Base-by-base conservation (phyloP, 2,113 vertebrate genomes). In the Oceanodroma tethys region DNA sequence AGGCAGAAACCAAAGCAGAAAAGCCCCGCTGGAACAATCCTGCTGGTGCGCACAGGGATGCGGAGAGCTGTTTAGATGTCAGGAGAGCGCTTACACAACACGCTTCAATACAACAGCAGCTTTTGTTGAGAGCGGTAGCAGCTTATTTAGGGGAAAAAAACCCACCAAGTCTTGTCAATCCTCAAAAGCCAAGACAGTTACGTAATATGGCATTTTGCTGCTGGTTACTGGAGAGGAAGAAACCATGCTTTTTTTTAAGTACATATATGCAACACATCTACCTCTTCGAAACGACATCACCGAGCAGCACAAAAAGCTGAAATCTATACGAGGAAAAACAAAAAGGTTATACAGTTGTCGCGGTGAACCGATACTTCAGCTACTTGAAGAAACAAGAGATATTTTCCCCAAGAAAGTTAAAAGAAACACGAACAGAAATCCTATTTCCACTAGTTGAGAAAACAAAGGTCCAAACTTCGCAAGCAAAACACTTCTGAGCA, bases 251-350 rank as follows among this genome's bases (percentile, higher is more conserved):
- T 59, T 16, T 13, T 21, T 81, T 56, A 72, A 93, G 95, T 92
- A 94, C 74, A 92, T 19, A 65, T 36, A 88, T 30, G 65, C 78
- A 88, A 76, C 36, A 36, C 55, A 32, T 88, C 97, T 98, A 98
- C 97, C 97, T 98, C 97, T 98, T 92, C 89, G n/a, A 68, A 94
- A 38, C 13, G 90, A 78, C 82, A 85, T 68, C 98, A 97, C 86
- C 3, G 91, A 91, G 72, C 98, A 98, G 97, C 97, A 98, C 72
- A 98, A 91, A 92, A 95, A 97, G 95, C 80, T 93, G 97, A 97
- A 75, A 96, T 96, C 98, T 98, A 93, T 9, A 91, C 29, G 11
- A 93, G 91, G 96, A 79, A 93, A 94, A 95, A 97, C 48, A 97
- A 29, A 86, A 87, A 93, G 94, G 78, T 97, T 95, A 88, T 4